Evolutionary conservation across 23 tunicate genomes (phyloP).

Genomic region (Aplidium turbinatum): DNA sequence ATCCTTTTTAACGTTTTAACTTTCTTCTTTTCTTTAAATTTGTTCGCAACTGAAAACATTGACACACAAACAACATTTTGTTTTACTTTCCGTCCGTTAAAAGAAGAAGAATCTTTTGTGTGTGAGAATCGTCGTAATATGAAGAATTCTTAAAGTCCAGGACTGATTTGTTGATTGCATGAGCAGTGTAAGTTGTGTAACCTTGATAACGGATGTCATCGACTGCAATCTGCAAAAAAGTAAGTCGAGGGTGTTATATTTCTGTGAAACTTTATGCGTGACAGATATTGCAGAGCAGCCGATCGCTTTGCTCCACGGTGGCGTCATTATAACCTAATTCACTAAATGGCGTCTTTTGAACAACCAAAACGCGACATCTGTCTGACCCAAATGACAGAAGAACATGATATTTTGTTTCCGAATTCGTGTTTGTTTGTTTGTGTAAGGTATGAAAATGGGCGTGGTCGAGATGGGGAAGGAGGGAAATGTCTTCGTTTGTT

Average conservation of each 20-base stretch:
- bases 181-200: constrained; percentile 71
- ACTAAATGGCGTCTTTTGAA: not conserved
- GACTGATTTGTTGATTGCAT: constrained; percentile 62
- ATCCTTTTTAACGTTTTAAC: not conserved
- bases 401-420: too few relatives aligned
- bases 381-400: too few relatives aligned
- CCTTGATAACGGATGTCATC: constrained; percentile 58
- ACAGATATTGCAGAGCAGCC: too few relatives aligned
- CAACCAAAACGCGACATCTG: not conserved
- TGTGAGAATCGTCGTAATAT: constrained; percentile 40
- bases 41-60: not conserved
- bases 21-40: not conserved
- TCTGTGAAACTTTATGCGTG: not conserved
- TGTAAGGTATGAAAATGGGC: too few relatives aligned
- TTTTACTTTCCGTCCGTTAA: constrained; percentile 76
- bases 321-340: too few relatives aligned
- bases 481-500: too few relatives aligned
- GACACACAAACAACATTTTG: not conserved
- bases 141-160: constrained; percentile 48
- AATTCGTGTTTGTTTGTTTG: too few relatives aligned
- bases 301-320: too few relatives aligned
- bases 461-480: too few relatives aligned
- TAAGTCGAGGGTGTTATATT: not conserved
- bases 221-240: constrained; percentile 39
- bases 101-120: constrained; percentile 57